A percentile compares a stretch with the other conserved stretches of the same genome.
These are phyloP conservation scores for Pterocles gutturalis DNA, from an alignment of 2,113 vertebrate species.

Conservation along the genomic window DNA sequence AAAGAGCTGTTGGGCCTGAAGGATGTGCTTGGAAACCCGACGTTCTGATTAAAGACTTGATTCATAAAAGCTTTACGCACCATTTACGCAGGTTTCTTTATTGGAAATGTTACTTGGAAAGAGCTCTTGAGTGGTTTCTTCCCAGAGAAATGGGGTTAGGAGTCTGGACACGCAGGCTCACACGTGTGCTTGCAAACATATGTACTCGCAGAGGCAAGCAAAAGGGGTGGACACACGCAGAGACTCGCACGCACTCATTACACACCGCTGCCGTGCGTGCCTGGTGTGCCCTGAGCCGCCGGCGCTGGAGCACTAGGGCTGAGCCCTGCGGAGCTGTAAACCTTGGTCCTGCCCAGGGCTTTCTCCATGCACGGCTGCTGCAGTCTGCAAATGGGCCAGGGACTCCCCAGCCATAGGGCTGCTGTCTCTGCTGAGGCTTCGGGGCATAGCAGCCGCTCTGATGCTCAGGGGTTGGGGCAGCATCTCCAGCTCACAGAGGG, in stretches of 20 bases:
- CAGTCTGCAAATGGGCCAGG: background rate
- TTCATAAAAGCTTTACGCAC: constrained; percentile 54
- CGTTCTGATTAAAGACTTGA: constrained; percentile 61
- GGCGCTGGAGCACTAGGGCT: background rate
- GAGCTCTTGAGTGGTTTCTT: constrained; percentile 34
- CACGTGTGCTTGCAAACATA: background rate
- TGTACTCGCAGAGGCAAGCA: background rate
- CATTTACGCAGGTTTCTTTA: constrained; percentile 21
- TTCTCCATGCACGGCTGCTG: fast-evolving
- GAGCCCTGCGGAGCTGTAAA: background rate
- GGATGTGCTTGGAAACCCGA: constrained; percentile 56
- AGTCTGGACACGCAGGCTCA: background rate
- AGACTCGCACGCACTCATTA: background rate
- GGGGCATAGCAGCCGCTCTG: background rate
- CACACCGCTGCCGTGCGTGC: fast-evolving
- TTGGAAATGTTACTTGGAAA: constrained; percentile 59
- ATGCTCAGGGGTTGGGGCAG: background rate
- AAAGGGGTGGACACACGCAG: background rate
- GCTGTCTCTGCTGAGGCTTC: background rate
- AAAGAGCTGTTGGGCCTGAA: constrained; percentile 41
- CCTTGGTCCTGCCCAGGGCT: background rate
- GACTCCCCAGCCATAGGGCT: background rate
- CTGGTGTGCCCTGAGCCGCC: background rate
- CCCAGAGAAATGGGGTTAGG: background rate
- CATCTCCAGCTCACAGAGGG: background rate